A percentile compares a stretch with the other conserved stretches of the same genome.
Evolutionary conservation across 2,113 vertebrate genomes (phyloP).

Genomic region (Meriones unguiculatus): DNA sequence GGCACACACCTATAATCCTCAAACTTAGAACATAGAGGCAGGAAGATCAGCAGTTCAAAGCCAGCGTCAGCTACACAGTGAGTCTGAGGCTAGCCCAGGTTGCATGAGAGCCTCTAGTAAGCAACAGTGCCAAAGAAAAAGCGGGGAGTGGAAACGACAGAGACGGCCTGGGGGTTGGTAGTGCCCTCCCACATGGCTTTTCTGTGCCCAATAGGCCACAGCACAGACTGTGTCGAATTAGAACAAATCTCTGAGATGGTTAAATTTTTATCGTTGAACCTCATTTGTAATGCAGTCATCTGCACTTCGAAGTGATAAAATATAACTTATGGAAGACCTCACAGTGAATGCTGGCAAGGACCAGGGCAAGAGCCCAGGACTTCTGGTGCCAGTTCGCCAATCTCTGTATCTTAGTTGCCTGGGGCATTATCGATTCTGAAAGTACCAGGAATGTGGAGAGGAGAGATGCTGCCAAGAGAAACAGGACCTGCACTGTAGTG

Average conservation of each 20-base stretch:
- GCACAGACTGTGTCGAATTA: not conserved
- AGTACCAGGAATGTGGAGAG: not conserved
- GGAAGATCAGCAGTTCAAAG: not conserved
- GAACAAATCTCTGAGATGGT: not conserved
- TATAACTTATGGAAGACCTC: not conserved
- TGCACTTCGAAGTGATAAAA: not conserved
- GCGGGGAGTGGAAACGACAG: not conserved
- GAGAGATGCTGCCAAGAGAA: not conserved
- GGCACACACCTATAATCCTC: not conserved
- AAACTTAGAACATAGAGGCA: not conserved
- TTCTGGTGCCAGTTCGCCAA: not conserved
- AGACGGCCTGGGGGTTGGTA: not conserved
- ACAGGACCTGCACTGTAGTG: rapidly evolving
- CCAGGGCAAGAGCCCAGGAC: not conserved
- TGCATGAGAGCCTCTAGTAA: not conserved
- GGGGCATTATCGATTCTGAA: not conserved
- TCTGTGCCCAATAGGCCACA: not conserved
- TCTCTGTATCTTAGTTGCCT: not conserved
- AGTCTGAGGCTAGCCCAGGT: not conserved
- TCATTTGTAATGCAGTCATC: not conserved
- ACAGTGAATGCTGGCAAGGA: not conserved
- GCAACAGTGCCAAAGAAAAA: not conserved
- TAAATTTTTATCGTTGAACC: not conserved
- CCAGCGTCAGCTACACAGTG: not conserved
- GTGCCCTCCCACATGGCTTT: not conserved